phyloP scores from a whole-genome alignment of 2,888 invertebrate species.

The Pseudeuparius sepicola region DNA sequence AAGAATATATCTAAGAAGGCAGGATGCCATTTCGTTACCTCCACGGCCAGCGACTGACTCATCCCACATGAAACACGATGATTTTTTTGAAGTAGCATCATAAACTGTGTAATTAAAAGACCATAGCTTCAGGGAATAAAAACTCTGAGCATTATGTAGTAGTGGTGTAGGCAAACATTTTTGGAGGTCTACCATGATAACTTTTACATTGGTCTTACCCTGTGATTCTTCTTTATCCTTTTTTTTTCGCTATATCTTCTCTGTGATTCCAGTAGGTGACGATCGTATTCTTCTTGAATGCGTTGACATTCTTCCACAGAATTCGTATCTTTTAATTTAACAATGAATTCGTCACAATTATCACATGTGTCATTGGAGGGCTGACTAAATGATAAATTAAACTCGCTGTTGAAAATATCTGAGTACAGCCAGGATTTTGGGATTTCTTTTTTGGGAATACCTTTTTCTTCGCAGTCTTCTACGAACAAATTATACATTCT shows the following conservation, averaged over 20 bases:
- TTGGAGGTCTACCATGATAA: conserved; percentile 4
- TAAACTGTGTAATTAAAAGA: conserved; percentile 3
- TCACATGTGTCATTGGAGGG: conserved; percentile 8
- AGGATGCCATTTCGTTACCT: conserved; percentile 8
- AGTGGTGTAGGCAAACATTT: conserved; percentile 7
- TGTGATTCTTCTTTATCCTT: too few relatives aligned
- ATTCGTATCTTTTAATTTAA: not conserved
- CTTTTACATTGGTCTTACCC: too few relatives aligned
- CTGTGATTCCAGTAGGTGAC: not conserved
- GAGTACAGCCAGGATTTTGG: conserved; percentile 6
- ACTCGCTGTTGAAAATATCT: conserved; percentile 5
- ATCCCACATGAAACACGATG: conserved; percentile 8
- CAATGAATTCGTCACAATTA: conserved; percentile 1
- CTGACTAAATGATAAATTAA: conserved; percentile 7
- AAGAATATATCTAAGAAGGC: not conserved
- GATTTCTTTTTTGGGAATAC: conserved; percentile 3
- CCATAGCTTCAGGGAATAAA: conserved; percentile 6
- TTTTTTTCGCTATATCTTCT: conserved; percentile 1
- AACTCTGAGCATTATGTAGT: conserved; percentile 5
- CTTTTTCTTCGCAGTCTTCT: not conserved
- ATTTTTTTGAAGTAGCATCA: not conserved
- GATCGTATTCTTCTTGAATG: conserved; percentile 6
- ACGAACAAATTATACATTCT: conserved; percentile 1
- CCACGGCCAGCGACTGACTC: conserved; percentile 1
- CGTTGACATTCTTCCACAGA: not conserved